Evolutionary conservation across 2,797 vertebrate genomes (phyloP), one percentile per base, ranked within the genome.

Genomic region (Poecile montanus): DNA sequence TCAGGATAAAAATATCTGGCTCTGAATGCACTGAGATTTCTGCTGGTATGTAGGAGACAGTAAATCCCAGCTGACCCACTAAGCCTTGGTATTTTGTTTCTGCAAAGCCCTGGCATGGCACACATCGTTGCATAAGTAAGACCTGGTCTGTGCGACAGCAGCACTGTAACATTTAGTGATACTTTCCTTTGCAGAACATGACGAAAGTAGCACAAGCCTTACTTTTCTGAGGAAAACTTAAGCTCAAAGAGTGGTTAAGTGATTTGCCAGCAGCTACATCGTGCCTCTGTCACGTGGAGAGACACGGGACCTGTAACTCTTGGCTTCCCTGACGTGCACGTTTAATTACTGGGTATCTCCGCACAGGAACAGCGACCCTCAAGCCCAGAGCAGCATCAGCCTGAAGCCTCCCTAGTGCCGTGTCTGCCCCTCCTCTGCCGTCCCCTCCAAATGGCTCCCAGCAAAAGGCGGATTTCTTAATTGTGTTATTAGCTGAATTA

Each of bases 401-500:
- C 68, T 17, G 11, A 88, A 95, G 86, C 32, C 27, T 93, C 73
- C 48, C 53, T 58, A 10, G 72, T 50, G 71, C 81, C 19, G 0
- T 44, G 81, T 23, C 77, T 92, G 61, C 45, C 73, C 57, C 89
- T 97, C 88, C 85, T 60, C 95, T 72, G 88, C 80, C 29, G 11
- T 76, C 86, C 94, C 95, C 85, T 96, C 86, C 57, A 91, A 97
- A 96, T 61, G 79, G 79, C 92, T 96, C 85, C 91, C 81, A 97
- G 95, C 63, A 2, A 96, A 97, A 93, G 91, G 97, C 91, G 4
- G 85, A 95, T 95, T 97, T 94, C 91, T 96, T 97, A 98, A 97
- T 97, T 97, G 81, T 93, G 93, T 97, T 97, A 97, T 97, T 98
- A 97, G 89, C 81, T 97, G 95, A 98, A 97, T 97, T 98, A 97